A percentile compares a stretch with the other conserved stretches of the same genome.
These are phyloP conservation scores for Latheticus oryzae DNA, from an alignment of 2,888 invertebrate genomes.

Conservation along the genomic window DNA sequence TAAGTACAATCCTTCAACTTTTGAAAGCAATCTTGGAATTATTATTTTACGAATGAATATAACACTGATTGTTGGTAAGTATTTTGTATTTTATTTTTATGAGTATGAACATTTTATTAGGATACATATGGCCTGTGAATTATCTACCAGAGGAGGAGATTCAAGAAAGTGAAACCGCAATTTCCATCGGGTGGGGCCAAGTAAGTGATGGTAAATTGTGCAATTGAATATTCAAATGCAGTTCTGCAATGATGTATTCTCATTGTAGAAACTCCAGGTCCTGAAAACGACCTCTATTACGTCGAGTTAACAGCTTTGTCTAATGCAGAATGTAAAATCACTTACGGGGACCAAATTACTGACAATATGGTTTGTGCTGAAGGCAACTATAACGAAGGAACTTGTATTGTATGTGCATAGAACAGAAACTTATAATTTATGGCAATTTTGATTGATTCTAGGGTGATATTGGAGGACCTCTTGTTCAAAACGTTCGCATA, in stretches of 20 bases:
- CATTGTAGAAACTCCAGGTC: conserved; percentile 7
- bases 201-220: conserved; percentile 14
- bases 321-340: conserved; percentile 7
- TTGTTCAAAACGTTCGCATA: not conserved
- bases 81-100: not conserved
- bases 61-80: conserved; percentile 16
- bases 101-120: no score
- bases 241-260: not conserved
- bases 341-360: not conserved
- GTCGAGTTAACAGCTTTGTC: conserved; percentile 9
- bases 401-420: conserved; percentile 5
- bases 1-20: conserved; percentile 5
- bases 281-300: conserved; percentile 11
- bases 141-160: conserved; percentile 16
- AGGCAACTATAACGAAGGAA: conserved; percentile 20
- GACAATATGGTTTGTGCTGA: conserved; percentile 8
- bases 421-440: not conserved
- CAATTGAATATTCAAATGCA: no score
- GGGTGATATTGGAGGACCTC: conserved; percentile 9
- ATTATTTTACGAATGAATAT: conserved; percentile 12
- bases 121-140: conserved; percentile 6
- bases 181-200: conserved; percentile 17
- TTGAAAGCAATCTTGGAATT: conserved; percentile 10
- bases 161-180: not conserved
- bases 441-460: not conserved